phyloP scores from a whole-genome alignment of 2,797 vertebrate genomes.

The Spatula clypeata region DNA sequence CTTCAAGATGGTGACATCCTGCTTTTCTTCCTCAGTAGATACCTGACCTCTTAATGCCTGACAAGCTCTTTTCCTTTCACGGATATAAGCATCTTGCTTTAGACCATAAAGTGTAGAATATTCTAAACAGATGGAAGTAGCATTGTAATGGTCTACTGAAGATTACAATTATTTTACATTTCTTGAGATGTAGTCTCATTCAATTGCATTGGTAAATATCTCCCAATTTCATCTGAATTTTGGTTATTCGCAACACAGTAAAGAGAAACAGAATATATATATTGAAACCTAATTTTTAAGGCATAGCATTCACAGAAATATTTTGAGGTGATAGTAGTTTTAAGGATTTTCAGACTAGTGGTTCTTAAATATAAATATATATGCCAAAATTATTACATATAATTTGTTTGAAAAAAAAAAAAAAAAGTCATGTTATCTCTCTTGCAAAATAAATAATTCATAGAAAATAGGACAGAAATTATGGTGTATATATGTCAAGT shows the following conservation, averaged over 20 bases:
- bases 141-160: background rate
- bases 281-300: background rate
- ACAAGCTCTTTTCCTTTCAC: constrained; percentile 49
- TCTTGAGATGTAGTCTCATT: background rate
- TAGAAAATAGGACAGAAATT: background rate
- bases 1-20: background rate
- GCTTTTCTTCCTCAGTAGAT: constrained; percentile 26
- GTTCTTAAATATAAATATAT: background rate
- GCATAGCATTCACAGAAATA: background rate
- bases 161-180: background rate
- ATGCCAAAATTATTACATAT: background rate
- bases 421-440: accelerated
- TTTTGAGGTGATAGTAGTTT: background rate
- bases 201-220: background rate
- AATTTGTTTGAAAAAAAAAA: background rate
- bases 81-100: constrained; percentile 16
- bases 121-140: constrained; percentile 50
- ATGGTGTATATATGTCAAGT: accelerated
- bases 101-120: constrained; percentile 49
- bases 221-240: background rate
- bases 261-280: background rate
- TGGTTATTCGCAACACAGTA: background rate
- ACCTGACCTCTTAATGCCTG: constrained; percentile 60
- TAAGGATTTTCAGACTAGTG: background rate
- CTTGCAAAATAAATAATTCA: background rate